Percentiles rank a stretch among this genome's conserved stretches.
phyloP scores from a whole-genome alignment of 2,888 invertebrate genomes.

The Drosophila picticornis region DNA sequence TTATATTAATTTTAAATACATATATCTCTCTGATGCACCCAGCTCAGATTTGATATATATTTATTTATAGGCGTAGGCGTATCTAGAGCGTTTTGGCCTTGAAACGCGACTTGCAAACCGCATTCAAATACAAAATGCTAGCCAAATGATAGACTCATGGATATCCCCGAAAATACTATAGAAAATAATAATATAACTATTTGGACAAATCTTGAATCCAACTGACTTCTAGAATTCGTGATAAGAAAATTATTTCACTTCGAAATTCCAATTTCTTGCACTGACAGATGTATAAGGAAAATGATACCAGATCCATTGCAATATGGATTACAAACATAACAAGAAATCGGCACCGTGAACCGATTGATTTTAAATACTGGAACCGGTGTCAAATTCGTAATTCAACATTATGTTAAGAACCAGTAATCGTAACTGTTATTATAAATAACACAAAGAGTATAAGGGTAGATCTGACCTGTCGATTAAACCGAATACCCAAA shows the following conservation, averaged over 20 bases:
- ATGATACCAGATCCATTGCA: background rate
- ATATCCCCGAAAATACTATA: background rate
- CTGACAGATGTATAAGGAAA: background rate
- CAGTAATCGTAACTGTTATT: background rate
- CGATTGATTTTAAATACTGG: background rate
- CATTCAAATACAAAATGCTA: background rate
- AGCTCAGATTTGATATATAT: slow-evolving; percentile 5
- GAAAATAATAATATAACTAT: background rate
- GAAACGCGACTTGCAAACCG: slow-evolving; percentile 26
- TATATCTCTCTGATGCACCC: slow-evolving; percentile 23
- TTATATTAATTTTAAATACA: slow-evolving; percentile 1
- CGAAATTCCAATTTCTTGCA: background rate
- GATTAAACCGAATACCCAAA: background rate
- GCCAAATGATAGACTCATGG: background rate
- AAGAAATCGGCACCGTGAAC: background rate
- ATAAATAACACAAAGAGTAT: background rate
- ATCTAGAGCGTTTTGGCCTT: slow-evolving; percentile 35
- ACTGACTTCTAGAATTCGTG: background rate
- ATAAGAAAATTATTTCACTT: background rate
- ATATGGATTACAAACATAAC: too few relatives aligned
- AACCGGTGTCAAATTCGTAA: background rate
- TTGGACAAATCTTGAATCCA: background rate
- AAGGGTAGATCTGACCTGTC: too few relatives aligned
- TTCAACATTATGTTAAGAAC: background rate
- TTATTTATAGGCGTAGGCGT: background rate